Percentiles rank a stretch among this genome's conserved stretches.
phyloP scores from a whole-genome alignment of 2,113 vertebrate species.

The Lamprotornis superbus region DNA sequence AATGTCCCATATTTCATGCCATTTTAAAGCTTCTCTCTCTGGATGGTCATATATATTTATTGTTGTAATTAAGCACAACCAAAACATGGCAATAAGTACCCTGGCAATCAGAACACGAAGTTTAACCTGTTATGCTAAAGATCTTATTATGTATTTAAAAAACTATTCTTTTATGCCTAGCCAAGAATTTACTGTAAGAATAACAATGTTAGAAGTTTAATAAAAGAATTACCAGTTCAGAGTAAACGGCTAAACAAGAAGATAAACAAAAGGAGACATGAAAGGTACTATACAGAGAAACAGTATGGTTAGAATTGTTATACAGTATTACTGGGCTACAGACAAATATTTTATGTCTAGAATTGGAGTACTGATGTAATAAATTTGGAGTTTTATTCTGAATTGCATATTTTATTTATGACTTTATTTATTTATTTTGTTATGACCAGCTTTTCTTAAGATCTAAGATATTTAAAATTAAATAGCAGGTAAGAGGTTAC shows the following conservation, averaged over 20 bases:
- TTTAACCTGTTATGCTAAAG: neutral
- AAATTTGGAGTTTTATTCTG: neutral
- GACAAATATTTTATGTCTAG: neutral
- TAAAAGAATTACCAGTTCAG: neutral
- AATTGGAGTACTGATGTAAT: neutral
- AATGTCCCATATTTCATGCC: neutral
- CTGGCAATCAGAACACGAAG: neutral
- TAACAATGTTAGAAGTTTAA: neutral
- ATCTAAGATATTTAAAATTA: neutral
- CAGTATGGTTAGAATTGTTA: accelerated
- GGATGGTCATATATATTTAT: neutral
- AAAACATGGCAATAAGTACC: neutral
- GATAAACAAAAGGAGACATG: too few species aligned
- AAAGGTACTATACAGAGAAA: neutral
- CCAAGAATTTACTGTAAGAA: neutral
- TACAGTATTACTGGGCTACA: neutral
- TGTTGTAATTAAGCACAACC: neutral
- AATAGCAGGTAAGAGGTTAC: neutral
- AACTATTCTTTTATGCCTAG: neutral
- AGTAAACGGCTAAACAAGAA: neutral
- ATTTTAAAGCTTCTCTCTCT: neutral
- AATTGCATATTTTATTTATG: neutral
- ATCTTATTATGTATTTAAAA: neutral
- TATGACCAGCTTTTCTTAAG: neutral
- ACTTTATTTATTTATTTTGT: neutral